These are phyloP conservation scores for Festucalex cinctus DNA, from an alignment of 2,113 vertebrate genomes.

Conservation along the genomic window DNA sequence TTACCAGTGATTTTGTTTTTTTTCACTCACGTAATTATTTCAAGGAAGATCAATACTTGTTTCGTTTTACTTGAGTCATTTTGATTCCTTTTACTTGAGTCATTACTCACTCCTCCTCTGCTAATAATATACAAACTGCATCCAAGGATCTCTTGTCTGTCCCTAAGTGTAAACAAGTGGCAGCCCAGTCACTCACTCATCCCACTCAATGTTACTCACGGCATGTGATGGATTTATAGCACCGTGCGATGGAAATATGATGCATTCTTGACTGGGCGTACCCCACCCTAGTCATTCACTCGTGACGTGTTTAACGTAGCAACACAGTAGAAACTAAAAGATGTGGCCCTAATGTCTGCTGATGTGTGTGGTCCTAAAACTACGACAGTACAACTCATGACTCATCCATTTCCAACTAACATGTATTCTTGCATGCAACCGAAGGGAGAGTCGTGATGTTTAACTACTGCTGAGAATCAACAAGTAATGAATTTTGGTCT, in stretches of 20 bases:
- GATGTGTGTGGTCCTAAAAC: neutral
- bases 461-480: neutral
- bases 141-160: constrained; percentile 31
- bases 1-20: too few species aligned
- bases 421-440: neutral
- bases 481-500: neutral
- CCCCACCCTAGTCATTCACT: neutral
- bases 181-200: constrained; percentile 41
- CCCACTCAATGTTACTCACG: constrained; percentile 44
- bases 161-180: constrained; percentile 2
- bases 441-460: neutral
- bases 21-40: too few species aligned
- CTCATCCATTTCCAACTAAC: neutral
- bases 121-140: constrained; percentile 27
- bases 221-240: constrained; percentile 10
- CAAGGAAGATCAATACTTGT: too few species aligned
- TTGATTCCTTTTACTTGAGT: too few species aligned
- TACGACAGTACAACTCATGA: neutral
- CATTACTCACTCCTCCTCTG: neutral
- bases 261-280: neutral
- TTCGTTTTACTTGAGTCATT: too few species aligned
- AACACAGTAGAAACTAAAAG: neutral
- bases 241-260: neutral
- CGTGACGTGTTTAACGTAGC: neutral
- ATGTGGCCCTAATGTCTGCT: constrained; percentile 1